Conservation (phyloP, 1,140 invertebrate species). For the Saccostrea glomerata region DNA sequence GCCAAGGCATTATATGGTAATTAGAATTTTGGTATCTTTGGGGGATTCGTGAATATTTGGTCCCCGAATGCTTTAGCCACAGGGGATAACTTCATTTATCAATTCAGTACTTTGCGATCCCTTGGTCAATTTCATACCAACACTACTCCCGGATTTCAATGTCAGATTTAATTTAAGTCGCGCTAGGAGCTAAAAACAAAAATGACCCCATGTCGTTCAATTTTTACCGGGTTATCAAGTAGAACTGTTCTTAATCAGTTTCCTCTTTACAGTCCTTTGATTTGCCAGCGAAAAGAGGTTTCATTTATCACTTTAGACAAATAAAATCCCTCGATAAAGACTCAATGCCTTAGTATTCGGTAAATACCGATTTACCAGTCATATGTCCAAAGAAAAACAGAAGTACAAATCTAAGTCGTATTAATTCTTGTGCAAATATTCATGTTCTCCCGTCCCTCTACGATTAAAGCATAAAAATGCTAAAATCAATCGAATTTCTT, state of each 20-base stretch:
- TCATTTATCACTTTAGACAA: slow-evolving; percentile 22
- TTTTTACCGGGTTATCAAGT: slow-evolving; percentile 9
- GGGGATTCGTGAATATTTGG: neutral
- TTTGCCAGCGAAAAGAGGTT: slow-evolving; percentile 30
- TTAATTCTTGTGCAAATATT: slow-evolving; percentile 3
- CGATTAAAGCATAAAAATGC: slow-evolving; percentile 4
- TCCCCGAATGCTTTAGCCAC: neutral
- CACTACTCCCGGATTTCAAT: slow-evolving; percentile 10
- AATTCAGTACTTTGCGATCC: neutral
- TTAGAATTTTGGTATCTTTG: neutral
- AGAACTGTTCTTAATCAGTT: neutral
- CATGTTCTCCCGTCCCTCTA: neutral
- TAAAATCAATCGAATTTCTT: slow-evolving; percentile 21
- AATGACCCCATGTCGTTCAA: slow-evolving; percentile 24
- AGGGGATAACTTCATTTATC: neutral
- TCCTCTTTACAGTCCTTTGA: neutral
- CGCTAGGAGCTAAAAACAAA: neutral
- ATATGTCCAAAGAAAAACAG: neutral
- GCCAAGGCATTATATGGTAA: neutral
- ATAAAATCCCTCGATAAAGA: slow-evolving; percentile 7
- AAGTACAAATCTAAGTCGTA: neutral
- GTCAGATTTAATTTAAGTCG: neutral
- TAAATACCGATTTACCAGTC: slow-evolving; percentile 21
- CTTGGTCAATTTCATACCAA: neutral
- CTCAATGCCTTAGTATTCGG: neutral